phyloP scores from a whole-genome alignment of 2,888 invertebrate species.

The Willowsia nigromaculata region DNA sequence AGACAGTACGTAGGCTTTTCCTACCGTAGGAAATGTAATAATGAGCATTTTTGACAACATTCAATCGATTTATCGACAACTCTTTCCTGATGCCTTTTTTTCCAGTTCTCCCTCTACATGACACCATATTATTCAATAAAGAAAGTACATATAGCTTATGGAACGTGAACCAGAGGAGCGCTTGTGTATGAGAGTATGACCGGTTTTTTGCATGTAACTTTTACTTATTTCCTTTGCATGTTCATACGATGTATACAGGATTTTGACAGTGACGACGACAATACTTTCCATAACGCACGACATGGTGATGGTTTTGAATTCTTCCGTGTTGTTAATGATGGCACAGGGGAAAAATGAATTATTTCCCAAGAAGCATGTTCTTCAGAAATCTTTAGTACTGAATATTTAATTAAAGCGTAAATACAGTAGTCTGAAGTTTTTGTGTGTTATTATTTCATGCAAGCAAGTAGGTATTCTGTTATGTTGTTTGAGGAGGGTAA shows the following conservation, averaged over 20 bases:
- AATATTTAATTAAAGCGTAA: too few species aligned
- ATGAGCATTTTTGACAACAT: slow-evolving; percentile 58
- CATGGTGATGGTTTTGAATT: too few species aligned
- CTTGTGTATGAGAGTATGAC: neutral
- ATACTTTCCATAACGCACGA: too few species aligned
- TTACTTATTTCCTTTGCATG: neutral
- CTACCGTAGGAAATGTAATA: slow-evolving; percentile 34
- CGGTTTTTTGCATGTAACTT: neutral
- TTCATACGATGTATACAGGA: neutral
- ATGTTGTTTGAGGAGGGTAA: too few species aligned
- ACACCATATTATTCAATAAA: slow-evolving; percentile 38
- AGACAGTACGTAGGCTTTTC: neutral
- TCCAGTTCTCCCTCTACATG: slow-evolving; percentile 15
- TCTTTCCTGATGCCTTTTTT: slow-evolving; percentile 31
- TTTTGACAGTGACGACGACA: slow-evolving; percentile 1
- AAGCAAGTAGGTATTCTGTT: too few species aligned
- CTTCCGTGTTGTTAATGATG: too few species aligned
- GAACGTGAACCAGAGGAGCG: neutral
- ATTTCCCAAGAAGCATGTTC: too few species aligned
- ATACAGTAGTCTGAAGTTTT: too few species aligned
- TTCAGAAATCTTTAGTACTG: too few species aligned
- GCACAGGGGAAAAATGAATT: too few species aligned
- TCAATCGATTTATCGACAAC: slow-evolving; percentile 70
- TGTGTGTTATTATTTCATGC: too few species aligned
- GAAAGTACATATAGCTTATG: neutral